Percentiles rank a stretch among this genome's conserved stretches.
Conservation (phyloP, 2,797 vertebrate species). For the Ptychobarbus kaznakovi region DNA sequence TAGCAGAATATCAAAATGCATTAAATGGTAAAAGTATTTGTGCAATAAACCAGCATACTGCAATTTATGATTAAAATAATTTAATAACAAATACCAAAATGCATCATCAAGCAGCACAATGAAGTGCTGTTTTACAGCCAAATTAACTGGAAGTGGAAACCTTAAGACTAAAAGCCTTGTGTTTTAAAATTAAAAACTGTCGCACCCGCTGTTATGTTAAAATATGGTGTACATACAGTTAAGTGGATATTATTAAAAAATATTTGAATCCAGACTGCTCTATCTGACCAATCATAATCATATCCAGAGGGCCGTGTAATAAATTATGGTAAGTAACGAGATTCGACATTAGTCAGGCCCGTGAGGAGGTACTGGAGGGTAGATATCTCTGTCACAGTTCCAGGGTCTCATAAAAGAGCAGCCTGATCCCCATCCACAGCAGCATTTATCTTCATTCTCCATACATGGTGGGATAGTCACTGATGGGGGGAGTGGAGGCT, state of each 20-base stretch:
- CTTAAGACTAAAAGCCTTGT: background rate
- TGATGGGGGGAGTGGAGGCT: conserved; percentile 32
- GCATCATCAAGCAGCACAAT: background rate
- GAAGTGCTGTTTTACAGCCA: background rate
- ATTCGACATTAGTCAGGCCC: background rate
- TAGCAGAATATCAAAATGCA: background rate
- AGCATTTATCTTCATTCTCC: conserved; percentile 49
- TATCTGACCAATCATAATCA: conserved; percentile 1
- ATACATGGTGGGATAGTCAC: conserved; percentile 29
- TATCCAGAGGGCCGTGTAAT: background rate
- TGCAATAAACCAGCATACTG: background rate
- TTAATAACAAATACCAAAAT: background rate
- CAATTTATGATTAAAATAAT: background rate
- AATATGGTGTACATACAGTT: background rate
- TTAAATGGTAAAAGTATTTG: background rate
- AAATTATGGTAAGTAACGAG: conserved; percentile 7
- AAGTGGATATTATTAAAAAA: background rate
- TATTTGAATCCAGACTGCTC: background rate
- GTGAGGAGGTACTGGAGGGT: conserved; percentile 52
- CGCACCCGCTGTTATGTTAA: background rate
- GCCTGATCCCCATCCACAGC: conserved; percentile 34
- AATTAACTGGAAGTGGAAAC: background rate
- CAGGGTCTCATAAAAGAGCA: conserved; percentile 24
- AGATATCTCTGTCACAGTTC: conserved; percentile 62
- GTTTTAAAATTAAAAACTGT: background rate